Evolutionary conservation across 2,797 vertebrate genomes (phyloP).

Genomic region (Amniataba percoides): DNA sequence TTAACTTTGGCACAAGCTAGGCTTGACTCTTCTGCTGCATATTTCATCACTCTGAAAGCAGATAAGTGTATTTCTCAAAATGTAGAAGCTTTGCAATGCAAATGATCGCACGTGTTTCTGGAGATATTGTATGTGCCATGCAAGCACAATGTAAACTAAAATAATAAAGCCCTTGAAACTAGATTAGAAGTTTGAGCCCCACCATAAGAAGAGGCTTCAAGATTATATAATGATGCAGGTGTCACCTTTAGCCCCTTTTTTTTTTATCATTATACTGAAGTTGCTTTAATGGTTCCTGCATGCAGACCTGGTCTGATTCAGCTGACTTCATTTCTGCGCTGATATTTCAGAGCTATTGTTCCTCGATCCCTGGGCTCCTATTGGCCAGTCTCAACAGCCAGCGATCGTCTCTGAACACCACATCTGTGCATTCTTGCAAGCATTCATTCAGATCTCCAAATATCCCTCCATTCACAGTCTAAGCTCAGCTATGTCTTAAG

Average conservation of each 20-base stretch:
- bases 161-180: not conserved
- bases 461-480: conserved; percentile 41
- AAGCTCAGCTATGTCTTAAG: conserved; percentile 30
- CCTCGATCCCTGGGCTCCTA: conserved; percentile 29
- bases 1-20: too few species aligned
- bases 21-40: too few species aligned
- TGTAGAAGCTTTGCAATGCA: not conserved
- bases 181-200: not conserved
- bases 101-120: too few species aligned
- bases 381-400: not conserved
- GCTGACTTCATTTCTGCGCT: not conserved
- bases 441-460: conserved; percentile 22
- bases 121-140: not conserved
- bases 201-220: too few species aligned
- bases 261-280: not conserved
- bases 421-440: conserved; percentile 23
- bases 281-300: not conserved
- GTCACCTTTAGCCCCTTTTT: not conserved
- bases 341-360: conserved; percentile 6
- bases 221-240: conserved; percentile 9
- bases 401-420: not conserved
- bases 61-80: not conserved
- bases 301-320: not conserved
- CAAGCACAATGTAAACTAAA: not conserved
- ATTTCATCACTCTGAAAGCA: not conserved